Evolutionary conservation across 2,797 vertebrate species (phyloP).

Genomic region (Sebastes matsubarae): DNA sequence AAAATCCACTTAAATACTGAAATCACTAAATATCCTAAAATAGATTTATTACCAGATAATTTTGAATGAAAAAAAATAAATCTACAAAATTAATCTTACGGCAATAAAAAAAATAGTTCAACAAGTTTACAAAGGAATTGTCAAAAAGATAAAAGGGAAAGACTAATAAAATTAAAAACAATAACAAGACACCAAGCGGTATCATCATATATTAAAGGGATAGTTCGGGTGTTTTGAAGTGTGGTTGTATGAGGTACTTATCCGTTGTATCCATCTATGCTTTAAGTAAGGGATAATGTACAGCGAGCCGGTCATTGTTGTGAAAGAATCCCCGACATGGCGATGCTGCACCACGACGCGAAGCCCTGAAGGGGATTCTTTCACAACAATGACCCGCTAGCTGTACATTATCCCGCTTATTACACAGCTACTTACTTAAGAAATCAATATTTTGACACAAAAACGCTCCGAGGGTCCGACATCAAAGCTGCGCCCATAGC

Average conservation of each 20-base stretch:
- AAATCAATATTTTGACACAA: no score
- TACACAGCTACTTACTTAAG: no score
- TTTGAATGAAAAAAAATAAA: not conserved
- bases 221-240: not conserved
- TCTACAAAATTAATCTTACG: not conserved
- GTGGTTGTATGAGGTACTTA: not conserved
- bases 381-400: no score
- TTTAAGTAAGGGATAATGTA: no score
- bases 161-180: not conserved
- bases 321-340: no score
- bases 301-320: no score
- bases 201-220: not conserved
- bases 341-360: no score
- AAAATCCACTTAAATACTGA: not conserved
- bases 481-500: no score
- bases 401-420: no score
- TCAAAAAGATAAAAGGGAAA: not conserved
- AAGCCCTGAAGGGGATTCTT: no score
- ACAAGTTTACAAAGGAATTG: not conserved
- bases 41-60: not conserved
- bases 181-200: not conserved
- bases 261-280: not conserved
- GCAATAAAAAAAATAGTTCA: not conserved
- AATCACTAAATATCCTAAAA: not conserved
- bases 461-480: no score